Conservation (phyloP, 2,113 vertebrate genomes). For the Oxyura jamaicensis region DNA sequence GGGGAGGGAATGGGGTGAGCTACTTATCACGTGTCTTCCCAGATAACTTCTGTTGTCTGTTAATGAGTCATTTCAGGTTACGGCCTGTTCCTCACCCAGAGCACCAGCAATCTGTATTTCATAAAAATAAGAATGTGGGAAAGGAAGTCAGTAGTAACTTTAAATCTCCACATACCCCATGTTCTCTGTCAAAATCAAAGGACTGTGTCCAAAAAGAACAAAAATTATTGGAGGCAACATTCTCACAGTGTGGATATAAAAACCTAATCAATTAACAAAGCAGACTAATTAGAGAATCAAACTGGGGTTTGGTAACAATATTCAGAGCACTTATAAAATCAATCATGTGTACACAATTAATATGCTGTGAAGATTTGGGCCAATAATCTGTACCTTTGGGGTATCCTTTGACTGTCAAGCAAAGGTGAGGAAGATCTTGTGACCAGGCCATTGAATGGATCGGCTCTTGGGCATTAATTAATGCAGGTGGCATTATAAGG, state of each 20-base stretch:
- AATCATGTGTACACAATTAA: not conserved
- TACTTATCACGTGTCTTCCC: not conserved
- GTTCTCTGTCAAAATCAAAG: not conserved
- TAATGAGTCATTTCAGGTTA: not conserved
- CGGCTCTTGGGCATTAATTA: not conserved
- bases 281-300: constrained; percentile 3
- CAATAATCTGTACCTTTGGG: not conserved
- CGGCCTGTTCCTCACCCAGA: not conserved
- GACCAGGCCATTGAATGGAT: fast-evolving
- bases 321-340: not conserved
- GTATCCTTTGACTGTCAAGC: not conserved
- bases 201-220: not conserved
- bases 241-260: not conserved
- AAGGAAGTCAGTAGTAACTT: not conserved
- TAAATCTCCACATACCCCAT: not conserved
- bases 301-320: not conserved
- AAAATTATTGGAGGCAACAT: not conserved
- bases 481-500: not conserved
- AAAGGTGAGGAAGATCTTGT: not conserved
- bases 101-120: not conserved
- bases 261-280: constrained; percentile 10
- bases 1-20: no score
- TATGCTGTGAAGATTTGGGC: not conserved
- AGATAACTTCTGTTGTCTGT: not conserved
- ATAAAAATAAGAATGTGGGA: not conserved